Evolutionary conservation across 2,888 invertebrate species (phyloP).

Genomic region (Molorchus minor): DNA sequence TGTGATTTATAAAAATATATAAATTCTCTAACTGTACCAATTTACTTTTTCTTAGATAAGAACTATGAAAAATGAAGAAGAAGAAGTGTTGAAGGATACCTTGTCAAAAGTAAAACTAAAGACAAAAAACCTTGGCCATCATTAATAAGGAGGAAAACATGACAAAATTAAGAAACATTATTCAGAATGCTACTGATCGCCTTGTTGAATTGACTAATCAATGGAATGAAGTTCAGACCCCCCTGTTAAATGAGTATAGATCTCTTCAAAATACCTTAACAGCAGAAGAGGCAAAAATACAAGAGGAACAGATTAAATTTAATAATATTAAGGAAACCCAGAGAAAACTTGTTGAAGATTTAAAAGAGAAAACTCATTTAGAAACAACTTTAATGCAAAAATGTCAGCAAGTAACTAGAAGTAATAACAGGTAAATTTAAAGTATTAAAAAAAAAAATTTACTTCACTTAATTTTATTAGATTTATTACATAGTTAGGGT

Average conservation of each 20-base stretch:
- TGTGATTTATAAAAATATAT: too few species aligned
- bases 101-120: conserved; percentile 65
- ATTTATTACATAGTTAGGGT: neutral
- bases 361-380: conserved; percentile 59
- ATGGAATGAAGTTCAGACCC: conserved; percentile 77
- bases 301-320: conserved; percentile 54
- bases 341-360: conserved; percentile 54
- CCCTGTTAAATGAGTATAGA: conserved; percentile 70
- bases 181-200: conserved; percentile 71
- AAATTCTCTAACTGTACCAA: too few species aligned
- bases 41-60: conserved; percentile 25
- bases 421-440: conserved; percentile 61
- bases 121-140: conserved; percentile 70
- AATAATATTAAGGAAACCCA: conserved; percentile 59
- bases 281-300: conserved; percentile 46
- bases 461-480: neutral
- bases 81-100: conserved; percentile 61
- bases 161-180: conserved; percentile 66
- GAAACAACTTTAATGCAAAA: conserved; percentile 62
- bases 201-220: conserved; percentile 72
- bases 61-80: conserved; percentile 53
- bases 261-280: conserved; percentile 43
- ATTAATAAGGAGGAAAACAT: conserved; percentile 72
- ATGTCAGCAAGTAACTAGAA: conserved; percentile 68
- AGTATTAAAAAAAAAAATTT: neutral